These are phyloP conservation scores for Aix galericulata DNA, from an alignment of 2,113 vertebrate species.

Conservation along the genomic window DNA sequence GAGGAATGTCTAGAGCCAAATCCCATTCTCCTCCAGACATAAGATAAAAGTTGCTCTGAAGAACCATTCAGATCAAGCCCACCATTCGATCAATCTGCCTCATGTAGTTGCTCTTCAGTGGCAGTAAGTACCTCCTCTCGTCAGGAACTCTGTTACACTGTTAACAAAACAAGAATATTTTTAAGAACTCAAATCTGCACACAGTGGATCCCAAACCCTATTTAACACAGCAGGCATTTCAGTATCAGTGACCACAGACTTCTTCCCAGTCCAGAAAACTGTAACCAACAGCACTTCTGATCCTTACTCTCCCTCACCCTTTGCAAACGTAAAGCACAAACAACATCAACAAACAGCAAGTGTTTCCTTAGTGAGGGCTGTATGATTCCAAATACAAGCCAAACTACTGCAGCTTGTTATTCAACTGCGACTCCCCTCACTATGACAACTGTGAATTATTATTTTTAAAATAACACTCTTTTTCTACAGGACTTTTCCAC, in stretches of 20 bases:
- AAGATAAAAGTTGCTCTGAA: rapidly evolving
- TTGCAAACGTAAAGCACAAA: not conserved
- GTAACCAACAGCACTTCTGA: rapidly evolving
- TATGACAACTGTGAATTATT: slow-evolving; percentile 49
- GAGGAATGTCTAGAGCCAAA: not conserved
- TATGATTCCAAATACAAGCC: not conserved
- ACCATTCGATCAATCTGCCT: slow-evolving; percentile 98
- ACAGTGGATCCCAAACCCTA: not conserved
- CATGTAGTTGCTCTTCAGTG: slow-evolving; percentile 97
- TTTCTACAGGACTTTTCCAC: not conserved
- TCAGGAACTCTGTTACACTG: slow-evolving; percentile 93
- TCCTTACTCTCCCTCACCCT: rapidly evolving
- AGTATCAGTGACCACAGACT: not conserved
- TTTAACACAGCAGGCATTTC: not conserved
- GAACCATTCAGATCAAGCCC: slow-evolving; percentile 85
- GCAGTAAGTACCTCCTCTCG: slow-evolving; percentile 89
- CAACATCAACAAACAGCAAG: slow-evolving; percentile 6
- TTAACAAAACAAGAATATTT: not conserved
- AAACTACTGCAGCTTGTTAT: slow-evolving; percentile 13
- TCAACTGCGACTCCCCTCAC: slow-evolving; percentile 16
- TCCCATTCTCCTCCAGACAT: not conserved
- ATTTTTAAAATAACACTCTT: slow-evolving; percentile 18
- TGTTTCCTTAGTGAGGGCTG: not conserved
- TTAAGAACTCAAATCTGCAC: not conserved
- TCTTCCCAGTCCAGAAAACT: not conserved